Percentiles rank a stretch among this genome's conserved stretches.
phyloP scores from a whole-genome alignment of 2,113 vertebrate genomes.

The Microcebus ravelobensis region DNA sequence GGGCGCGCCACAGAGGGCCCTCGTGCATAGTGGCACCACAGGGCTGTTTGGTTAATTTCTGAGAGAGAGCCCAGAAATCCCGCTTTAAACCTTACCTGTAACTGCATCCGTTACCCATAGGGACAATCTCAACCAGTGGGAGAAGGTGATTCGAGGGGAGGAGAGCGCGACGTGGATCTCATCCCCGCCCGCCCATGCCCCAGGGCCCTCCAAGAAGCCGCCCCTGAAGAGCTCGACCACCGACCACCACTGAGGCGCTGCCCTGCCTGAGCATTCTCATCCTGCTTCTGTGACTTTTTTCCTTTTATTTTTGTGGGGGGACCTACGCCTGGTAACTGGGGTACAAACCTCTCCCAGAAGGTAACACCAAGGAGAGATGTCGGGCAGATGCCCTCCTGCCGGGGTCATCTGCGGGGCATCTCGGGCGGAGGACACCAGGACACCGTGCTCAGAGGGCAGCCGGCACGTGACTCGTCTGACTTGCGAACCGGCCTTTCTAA shows the following conservation, averaged over 20 bases:
- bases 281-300: slow-evolving; percentile 62
- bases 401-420: background rate
- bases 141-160: slow-evolving; percentile 93
- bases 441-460: slow-evolving; percentile 50
- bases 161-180: slow-evolving; percentile 88
- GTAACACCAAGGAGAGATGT: slow-evolving; percentile 11
- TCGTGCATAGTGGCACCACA: accelerated
- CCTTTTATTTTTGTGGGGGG: slow-evolving; percentile 43
- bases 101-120: slow-evolving; percentile 80
- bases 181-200: slow-evolving; percentile 61
- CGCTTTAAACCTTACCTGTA: background rate
- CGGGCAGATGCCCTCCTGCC: slow-evolving; percentile 51
- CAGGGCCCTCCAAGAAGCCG: slow-evolving; percentile 84
- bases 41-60: accelerated
- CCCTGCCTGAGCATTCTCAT: slow-evolving; percentile 13
- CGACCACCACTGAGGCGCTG: slow-evolving; percentile 76
- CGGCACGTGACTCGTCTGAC: slow-evolving; percentile 73
- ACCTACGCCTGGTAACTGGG: slow-evolving; percentile 66
- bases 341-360: slow-evolving; percentile 57
- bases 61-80: background rate
- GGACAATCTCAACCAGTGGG: slow-evolving; percentile 97
- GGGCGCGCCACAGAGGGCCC: accelerated
- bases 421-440: background rate
- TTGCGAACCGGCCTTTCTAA: slow-evolving; percentile 82
- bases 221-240: slow-evolving; percentile 92